phyloP scores from a whole-genome alignment of 2,113 vertebrate species.

The Ranitomeya imitator region DNA sequence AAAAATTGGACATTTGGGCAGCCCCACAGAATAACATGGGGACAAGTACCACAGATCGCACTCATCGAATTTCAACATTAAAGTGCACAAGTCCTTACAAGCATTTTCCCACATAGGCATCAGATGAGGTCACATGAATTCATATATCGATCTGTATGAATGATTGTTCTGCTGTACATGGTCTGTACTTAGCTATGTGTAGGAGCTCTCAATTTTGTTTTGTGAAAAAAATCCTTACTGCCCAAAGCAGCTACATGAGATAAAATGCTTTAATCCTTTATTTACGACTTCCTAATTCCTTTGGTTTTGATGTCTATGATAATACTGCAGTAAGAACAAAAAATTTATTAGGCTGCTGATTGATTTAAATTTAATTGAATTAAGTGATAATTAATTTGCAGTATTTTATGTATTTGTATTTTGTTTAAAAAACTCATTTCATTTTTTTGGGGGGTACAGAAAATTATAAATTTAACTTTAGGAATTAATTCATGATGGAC shows the following conservation, averaged over 20 bases:
- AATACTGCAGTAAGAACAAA: background rate
- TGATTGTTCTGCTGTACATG: too few relatives aligned
- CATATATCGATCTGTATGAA: too few relatives aligned
- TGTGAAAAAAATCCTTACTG: background rate
- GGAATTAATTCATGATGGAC: background rate
- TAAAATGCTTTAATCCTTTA: background rate
- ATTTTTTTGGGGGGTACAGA: background rate
- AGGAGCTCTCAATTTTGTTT: too few relatives aligned
- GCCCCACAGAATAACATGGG: too few relatives aligned
- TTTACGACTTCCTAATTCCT: conserved; percentile 51
- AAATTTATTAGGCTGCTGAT: background rate
- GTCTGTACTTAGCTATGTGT: background rate
- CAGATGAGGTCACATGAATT: too few relatives aligned
- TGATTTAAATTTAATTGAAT: background rate
- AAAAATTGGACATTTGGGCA: too few relatives aligned
- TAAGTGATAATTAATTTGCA: background rate
- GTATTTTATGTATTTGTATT: background rate
- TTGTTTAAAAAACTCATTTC: background rate
- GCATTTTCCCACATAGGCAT: too few relatives aligned
- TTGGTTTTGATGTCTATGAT: conserved; percentile 11
- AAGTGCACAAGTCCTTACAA: too few relatives aligned
- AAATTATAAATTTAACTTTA: background rate
- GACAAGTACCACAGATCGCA: too few relatives aligned
- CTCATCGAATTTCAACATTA: too few relatives aligned
- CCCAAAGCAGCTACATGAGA: background rate